Base-by-base conservation (phyloP, 2,888 invertebrate genomes). In the Pammene fasciana region DNA sequence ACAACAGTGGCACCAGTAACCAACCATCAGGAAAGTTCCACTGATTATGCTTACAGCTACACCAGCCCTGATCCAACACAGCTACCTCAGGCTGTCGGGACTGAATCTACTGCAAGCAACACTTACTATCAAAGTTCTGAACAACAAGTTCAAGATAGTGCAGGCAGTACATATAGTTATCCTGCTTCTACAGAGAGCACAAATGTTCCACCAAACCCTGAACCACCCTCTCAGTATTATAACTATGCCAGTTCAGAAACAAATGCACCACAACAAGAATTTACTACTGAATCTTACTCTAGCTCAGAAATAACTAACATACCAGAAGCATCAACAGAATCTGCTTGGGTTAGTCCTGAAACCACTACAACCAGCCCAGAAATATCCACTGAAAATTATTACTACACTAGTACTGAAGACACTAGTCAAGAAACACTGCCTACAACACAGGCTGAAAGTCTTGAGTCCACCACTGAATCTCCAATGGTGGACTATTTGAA, bases 381-480 rank as follows among this genome's bases (percentile, higher is more conserved):
- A 26, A 48, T 41, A 26, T 54, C 70, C 8, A 55, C 60, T 16
- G 65, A 54, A 60, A 36, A 52, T 46, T 7, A 52, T 26, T 56
- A 36, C 41, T 45, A 55, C 56, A 2, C 43, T 55, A 54, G 46
- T 45, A 13, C 61, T 36, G 61, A 52, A 46, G 36, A 26, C 8
- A 34, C 60, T 26, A 67, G 52, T 45, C 34, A 60, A 67, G 67
- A 61, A 67, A 9, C 66, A 41, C 10, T 60, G 6, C 16, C 59
- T 54, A 41, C 52, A 36, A 16, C 6, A 36, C 26, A 74, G 66
- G 13, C 50, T 52, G 71, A 77, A 4, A 70, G 66, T 8, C 64
- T 68, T 41, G 38, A 68, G n/a, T 68, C 72, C 41, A 74, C 76
- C 55, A 76, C 78, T 36, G 82, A 83, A 72, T 62, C 71, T 43